Base-by-base conservation (phyloP, 30 jellyfish, hydroid and myxozoan genomes). In the Rhopilema esculentum region DNA sequence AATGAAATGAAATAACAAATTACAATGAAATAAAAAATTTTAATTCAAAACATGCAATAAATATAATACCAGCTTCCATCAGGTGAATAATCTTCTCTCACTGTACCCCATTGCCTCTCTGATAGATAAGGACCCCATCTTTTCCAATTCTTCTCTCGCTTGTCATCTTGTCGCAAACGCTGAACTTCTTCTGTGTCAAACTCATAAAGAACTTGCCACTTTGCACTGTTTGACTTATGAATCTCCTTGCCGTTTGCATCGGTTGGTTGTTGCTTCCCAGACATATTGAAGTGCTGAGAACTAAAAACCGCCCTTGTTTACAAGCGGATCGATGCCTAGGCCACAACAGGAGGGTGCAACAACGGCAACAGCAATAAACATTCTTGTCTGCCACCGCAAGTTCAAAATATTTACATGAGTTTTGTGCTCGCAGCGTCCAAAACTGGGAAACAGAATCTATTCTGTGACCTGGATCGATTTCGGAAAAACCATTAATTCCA, bases 81-180 rank as follows among this genome's bases (percentile, higher is more conserved):
- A 23, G 91, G 91, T 8, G 98, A 92, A 33, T 92, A 92, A 73
- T 92, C 98, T 74, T 92, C 98, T 50, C 98, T 80, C n/a, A 92
- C 98, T 0, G 98, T 92, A 8, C 98, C 98, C 98, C 98, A 92
- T 50, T 92, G 98, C 62, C 98, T 67, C 85, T 92, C 98, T 1
- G 98, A 92, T 0, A 92, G 88, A 48, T 92, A 92, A 12, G 98
- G 98, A 20, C 98, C 98, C 98, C 98, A 92, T 66, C 98, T 33
- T 49, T 92, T 92, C 98, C 98, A 92, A 57, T 92, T 86, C 52
- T 87, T 49, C 40, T 64, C 78, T 28, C 97, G 83, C 49, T 68
- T 69, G 19, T 82, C 98, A 29, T 92, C 97, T 75, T 71, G 93
- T 20, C 87, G 85, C 67, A 92, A 70, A 22, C 98, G 91, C 8